These are phyloP conservation scores for Parnassius glacialis DNA, from an alignment of 2,888 invertebrate genomes.

Conservation along the genomic window DNA sequence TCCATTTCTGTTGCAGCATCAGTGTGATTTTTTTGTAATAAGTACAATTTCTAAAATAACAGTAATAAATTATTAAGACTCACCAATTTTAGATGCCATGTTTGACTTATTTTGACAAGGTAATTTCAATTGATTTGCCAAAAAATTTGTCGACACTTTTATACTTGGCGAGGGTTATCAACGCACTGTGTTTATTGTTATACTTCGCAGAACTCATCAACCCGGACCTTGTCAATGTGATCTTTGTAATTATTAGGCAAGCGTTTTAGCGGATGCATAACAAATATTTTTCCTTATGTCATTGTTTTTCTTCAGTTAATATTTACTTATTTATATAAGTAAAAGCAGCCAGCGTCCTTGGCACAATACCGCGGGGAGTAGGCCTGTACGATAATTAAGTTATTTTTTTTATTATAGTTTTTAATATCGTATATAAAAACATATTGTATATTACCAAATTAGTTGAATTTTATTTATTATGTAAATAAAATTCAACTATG, in stretches of 20 bases:
- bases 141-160: neutral
- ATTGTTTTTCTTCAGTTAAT: neutral
- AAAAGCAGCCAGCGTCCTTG: too few relatives aligned
- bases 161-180: slow-evolving; percentile 5
- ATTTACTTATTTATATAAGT: too few relatives aligned
- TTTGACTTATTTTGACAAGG: neutral
- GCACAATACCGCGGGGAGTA: too few relatives aligned
- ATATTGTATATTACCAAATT: too few relatives aligned
- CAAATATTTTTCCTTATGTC: neutral
- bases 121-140: neutral
- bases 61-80: neutral
- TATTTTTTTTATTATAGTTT: too few relatives aligned
- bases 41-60: neutral
- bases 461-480: too few relatives aligned
- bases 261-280: neutral
- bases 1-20: neutral
- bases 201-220: slow-evolving; percentile 4
- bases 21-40: too few relatives aligned
- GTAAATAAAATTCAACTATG: too few relatives aligned
- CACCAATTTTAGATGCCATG: slow-evolving; percentile 8
- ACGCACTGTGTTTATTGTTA: neutral
- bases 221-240: neutral
- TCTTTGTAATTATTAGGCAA: neutral
- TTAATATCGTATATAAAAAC: too few relatives aligned
- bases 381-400: too few relatives aligned